A percentile compares a stretch with the other conserved stretches of the same genome.
Evolutionary conservation across 2,888 invertebrate genomes (phyloP).

Genomic region (Ornithoptera priamus): DNA sequence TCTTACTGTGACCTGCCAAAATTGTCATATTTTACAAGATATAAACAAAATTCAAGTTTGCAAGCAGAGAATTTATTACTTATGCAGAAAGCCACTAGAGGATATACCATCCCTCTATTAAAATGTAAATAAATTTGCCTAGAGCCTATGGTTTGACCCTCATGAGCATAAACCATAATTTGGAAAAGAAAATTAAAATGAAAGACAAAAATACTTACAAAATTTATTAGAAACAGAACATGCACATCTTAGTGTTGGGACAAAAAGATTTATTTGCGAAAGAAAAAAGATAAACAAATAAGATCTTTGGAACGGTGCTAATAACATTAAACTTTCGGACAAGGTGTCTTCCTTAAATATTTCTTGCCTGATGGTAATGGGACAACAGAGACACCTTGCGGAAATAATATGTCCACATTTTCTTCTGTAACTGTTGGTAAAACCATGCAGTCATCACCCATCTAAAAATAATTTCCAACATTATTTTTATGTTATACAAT

Average conservation of each 20-base stretch:
- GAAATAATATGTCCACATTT: conserved; percentile 85
- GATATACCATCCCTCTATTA: too few species aligned
- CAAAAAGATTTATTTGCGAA: not conserved
- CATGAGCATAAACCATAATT: too few species aligned
- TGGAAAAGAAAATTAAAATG: not conserved
- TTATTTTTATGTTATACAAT: not conserved
- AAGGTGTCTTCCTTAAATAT: conserved; percentile 88
- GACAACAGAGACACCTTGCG: conserved; percentile 83
- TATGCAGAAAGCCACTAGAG: too few species aligned
- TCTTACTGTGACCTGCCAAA: too few species aligned
- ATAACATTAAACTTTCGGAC: conserved; percentile 62
- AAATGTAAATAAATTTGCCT: too few species aligned
- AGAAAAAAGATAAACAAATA: not conserved
- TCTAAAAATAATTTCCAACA: conserved; percentile 65
- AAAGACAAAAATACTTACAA: not conserved
- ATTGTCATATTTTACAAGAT: too few species aligned
- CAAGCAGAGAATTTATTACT: too few species aligned
- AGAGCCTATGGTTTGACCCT: too few species aligned
- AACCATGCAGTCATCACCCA: conserved; percentile 94
- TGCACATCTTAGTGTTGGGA: not conserved
- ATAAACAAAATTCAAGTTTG: too few species aligned
- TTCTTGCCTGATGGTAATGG: conserved; percentile 91
- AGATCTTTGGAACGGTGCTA: not conserved
- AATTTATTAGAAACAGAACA: too few species aligned
- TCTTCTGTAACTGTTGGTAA: conserved; percentile 87